These are phyloP conservation scores for Apocheima hispidaria DNA, from an alignment of 2,888 invertebrate genomes.

Conservation along the genomic window DNA sequence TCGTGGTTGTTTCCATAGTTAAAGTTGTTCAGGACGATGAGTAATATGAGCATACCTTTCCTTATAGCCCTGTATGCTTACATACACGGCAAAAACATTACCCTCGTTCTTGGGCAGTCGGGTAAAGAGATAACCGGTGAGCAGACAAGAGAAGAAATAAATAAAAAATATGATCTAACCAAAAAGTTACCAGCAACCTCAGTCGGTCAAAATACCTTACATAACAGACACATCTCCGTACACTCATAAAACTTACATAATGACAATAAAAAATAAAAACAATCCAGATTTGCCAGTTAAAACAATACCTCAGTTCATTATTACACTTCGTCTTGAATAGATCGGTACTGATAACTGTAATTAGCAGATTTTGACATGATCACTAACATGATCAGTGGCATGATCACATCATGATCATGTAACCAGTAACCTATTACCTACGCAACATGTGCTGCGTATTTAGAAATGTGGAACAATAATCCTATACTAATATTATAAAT, in stretches of 20 bases:
- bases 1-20: too few relatives aligned
- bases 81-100: too few relatives aligned
- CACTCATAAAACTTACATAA: conserved; percentile 6
- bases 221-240: conserved; percentile 7
- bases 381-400: not conserved
- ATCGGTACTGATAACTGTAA: conserved; percentile 3
- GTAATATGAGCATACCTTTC: too few relatives aligned
- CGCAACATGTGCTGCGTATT: not conserved
- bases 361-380: conserved; percentile 12
- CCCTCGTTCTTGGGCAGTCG: too few relatives aligned
- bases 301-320: conserved; percentile 1
- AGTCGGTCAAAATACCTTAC: not conserved
- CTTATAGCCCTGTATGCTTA: too few relatives aligned
- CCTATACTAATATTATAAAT: too few relatives aligned
- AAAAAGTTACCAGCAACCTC: not conserved
- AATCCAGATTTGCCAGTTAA: conserved; percentile 6
- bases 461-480: not conserved
- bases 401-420: not conserved
- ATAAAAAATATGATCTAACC: not conserved
- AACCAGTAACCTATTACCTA: not conserved
- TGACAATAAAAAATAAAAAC: conserved; percentile 5
- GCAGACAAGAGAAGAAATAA: too few relatives aligned
- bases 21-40: too few relatives aligned
- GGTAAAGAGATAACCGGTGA: too few relatives aligned
- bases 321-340: not conserved